Conservation (phyloP, 2,888 invertebrate species). For the Caenorhabditis angaria region DNA sequence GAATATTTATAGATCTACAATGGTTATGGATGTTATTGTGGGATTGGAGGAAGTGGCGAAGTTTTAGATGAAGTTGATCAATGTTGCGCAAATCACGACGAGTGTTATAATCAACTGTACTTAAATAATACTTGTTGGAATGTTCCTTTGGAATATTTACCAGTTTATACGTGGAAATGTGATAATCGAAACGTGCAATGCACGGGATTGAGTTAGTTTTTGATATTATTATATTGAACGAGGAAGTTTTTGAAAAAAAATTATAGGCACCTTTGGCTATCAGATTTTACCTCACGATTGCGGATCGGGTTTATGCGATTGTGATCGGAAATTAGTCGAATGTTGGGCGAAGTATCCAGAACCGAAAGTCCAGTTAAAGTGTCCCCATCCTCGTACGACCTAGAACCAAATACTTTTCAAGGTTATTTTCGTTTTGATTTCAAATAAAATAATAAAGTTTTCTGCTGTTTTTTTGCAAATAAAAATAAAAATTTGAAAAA, state of each 20-base stretch:
- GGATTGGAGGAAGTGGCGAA: conserved; percentile 27
- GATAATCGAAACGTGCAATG: conserved; percentile 11
- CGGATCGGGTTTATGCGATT: conserved; percentile 21
- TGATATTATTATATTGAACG: not conserved
- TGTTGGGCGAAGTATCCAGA: conserved; percentile 24
- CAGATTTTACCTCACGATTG: conserved; percentile 22
- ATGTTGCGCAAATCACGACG: conserved; percentile 23
- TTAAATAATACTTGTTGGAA: conserved; percentile 13
- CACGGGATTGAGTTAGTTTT: conserved; percentile 12
- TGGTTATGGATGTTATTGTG: conserved; percentile 32
- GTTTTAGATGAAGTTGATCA: conserved; percentile 24
- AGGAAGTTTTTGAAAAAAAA: too few species aligned
- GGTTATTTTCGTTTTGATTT: not conserved
- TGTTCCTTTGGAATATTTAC: conserved; percentile 28
- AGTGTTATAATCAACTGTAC: conserved; percentile 12
- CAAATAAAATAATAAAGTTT: conserved; percentile 2
- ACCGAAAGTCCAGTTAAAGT: conserved; percentile 14
- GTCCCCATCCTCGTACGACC: conserved; percentile 18
- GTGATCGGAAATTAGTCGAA: conserved; percentile 26
- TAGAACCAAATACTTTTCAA: not conserved
- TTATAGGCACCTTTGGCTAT: conserved; percentile 17
- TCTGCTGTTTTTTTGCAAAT: not conserved
- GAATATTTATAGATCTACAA: conserved; percentile 22
- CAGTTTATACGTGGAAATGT: conserved; percentile 24
- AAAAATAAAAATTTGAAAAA: not conserved